Base-by-base conservation (phyloP, 2,888 invertebrate species). In the Lottia scabra region DNA sequence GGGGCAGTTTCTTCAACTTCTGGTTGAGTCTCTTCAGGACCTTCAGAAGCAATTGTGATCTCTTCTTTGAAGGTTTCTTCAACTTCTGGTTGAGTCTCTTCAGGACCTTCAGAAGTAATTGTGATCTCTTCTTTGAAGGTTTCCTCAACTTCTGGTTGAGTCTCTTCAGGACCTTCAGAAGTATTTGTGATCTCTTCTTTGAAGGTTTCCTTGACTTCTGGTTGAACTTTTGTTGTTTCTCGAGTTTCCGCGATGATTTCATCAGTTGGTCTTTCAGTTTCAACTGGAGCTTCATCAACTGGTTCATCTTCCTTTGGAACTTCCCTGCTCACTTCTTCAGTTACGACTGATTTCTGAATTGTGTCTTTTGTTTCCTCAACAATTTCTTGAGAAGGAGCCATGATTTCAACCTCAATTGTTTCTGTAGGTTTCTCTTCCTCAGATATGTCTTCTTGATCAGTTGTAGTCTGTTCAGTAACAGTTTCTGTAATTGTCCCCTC, bases 371-470 rank as follows among this genome's bases (percentile, higher is more conserved):
- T 62, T 56, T 75, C 74, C 48, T 76, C 75, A 66, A 78, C 68
- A 13, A 67, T 73, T 65, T 80, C 74, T 69, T 76, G 74, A 65
- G 48, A 65, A 30, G 78, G 73, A 62, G 71, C 75, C 46, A 77
- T 73, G 13, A 63, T 66, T 15, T 78, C 19, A 48, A 48, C n/a
- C 48, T 48, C 48, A 19, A 16, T 19, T 13, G 19, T 48, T 48
- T 48, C 48, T 15, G 19, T 13, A 0, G n/a, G 48, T 48, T 48
- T 48, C 8, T 48, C 48, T 48, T n/a, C 48, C 1, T 48, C 19
- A n/a, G 48, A 2, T 8, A 48, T 16, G 8, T 19, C 19, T 48
- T n/a, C 6, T 48, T 48, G 6, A 48, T 19, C 19, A 19, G 8
- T 16, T 6, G 48, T 48, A 19, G 16, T 48, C 4, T 48, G n/a